Conservation (phyloP, 64 coral and sea anemone species). For the Montipora efflorescens region DNA sequence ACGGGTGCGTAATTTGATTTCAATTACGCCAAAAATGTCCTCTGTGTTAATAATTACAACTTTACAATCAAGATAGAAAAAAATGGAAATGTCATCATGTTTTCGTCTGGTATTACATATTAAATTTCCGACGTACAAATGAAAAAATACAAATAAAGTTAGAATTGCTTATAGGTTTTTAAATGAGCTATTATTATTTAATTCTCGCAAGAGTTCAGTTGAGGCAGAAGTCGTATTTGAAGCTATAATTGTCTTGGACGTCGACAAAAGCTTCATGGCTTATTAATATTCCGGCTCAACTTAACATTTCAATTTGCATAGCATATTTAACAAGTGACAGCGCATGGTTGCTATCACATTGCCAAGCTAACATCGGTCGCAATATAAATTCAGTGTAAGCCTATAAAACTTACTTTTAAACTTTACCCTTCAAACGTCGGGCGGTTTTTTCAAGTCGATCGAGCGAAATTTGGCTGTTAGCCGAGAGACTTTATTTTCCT, state of each 20-base stretch:
- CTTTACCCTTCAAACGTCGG: no score
- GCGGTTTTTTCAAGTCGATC: not conserved
- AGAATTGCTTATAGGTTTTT: not conserved
- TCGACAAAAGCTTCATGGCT: no score
- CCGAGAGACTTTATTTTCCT: not conserved
- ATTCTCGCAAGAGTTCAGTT: no score
- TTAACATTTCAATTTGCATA: conserved; percentile 2
- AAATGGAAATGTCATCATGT: conserved; percentile 35
- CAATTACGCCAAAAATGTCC: not conserved
- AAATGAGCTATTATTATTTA: no score
- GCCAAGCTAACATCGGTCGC: conserved; percentile 18
- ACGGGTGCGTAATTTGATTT: not conserved
- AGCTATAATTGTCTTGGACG: no score
- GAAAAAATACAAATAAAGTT: not conserved
- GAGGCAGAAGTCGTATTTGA: not conserved
- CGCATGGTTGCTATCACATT: conserved; percentile 26
- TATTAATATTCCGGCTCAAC: not conserved
- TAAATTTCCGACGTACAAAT: not conserved
- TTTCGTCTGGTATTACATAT: not conserved
- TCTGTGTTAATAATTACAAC: not conserved
- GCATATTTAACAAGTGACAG: conserved; percentile 25
- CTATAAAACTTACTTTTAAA: no score
- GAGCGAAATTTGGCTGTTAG: not conserved
- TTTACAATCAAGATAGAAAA: not conserved
- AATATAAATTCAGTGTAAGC: not conserved